These are phyloP conservation scores for Philopotamus ludificatus DNA, from an alignment of 1,140 invertebrate genomes.

Conservation along the genomic window DNA sequence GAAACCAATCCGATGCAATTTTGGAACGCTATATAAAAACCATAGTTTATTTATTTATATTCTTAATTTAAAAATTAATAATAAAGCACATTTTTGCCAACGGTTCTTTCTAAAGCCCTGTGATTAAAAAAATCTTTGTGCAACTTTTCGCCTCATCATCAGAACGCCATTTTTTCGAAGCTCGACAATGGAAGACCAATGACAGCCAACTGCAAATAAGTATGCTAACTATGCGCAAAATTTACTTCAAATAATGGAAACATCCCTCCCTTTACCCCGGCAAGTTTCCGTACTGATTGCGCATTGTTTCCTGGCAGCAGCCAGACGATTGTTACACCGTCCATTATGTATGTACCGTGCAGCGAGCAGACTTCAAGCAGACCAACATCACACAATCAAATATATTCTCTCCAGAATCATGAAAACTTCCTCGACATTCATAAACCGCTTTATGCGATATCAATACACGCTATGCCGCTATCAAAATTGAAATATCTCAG, in stretches of 20 bases:
- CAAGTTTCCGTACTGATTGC: constrained; percentile 24
- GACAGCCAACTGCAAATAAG: constrained; percentile 7
- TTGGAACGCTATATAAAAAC: too few species aligned
- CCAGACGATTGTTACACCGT: constrained; percentile 28
- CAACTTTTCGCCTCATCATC: too few species aligned
- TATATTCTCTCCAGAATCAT: background rate
- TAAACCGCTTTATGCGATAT: background rate
- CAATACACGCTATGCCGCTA: constrained; percentile 8
- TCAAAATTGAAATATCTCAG: background rate
- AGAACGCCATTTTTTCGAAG: too few species aligned
- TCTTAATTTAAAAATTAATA: too few species aligned
- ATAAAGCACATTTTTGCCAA: too few species aligned
- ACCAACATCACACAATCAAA: background rate
- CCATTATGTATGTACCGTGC: constrained; percentile 22
- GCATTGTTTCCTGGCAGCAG: constrained; percentile 20
- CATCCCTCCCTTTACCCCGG: background rate
- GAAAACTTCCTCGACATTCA: background rate
- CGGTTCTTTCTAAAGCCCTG: too few species aligned
- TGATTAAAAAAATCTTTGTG: too few species aligned
- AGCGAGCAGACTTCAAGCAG: constrained; percentile 17
- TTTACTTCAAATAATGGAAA: constrained; percentile 24
- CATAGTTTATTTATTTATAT: too few species aligned
- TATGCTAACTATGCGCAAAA: constrained; percentile 27
- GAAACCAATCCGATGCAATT: too few species aligned
- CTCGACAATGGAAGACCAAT: background rate